Percentiles rank a stretch among this genome's conserved stretches.
Evolutionary conservation across 23 tunicate genomes (phyloP).

Genomic region (Halocynthia roretzi): DNA sequence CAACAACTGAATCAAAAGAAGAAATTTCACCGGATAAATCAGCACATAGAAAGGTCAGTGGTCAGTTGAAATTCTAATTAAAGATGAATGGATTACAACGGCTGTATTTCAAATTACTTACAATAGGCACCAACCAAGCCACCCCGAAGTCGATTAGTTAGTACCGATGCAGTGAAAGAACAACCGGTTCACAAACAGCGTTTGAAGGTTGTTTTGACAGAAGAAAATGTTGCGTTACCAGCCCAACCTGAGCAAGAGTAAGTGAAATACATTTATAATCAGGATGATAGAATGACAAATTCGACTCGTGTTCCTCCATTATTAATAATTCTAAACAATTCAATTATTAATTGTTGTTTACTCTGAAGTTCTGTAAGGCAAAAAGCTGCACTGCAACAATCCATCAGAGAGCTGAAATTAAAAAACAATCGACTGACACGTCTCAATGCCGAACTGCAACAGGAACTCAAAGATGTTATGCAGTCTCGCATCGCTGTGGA

Average conservation of each 20-base stretch:
- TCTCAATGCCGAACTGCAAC: constrained; percentile 80
- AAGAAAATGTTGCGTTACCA: constrained; percentile 5
- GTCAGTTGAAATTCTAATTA: neutral
- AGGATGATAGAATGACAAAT: too few species aligned
- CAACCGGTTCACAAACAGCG: neutral
- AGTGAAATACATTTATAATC: neutral
- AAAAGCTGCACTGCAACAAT: constrained; percentile 37
- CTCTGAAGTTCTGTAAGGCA: constrained; percentile 33
- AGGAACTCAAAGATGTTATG: constrained; percentile 77
- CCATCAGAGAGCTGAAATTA: constrained; percentile 56
- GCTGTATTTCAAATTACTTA: neutral
- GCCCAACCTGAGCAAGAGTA: constrained; percentile 5
- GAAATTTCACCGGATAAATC: constrained; percentile 10
- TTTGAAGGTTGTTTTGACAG: neutral
- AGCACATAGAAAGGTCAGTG: neutral
- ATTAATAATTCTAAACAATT: too few species aligned
- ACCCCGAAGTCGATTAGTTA: constrained; percentile 51
- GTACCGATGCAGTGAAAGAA: constrained; percentile 36
- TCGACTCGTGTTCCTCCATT: too few species aligned
- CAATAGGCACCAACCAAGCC: constrained; percentile 73
- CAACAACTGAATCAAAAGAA: neutral
- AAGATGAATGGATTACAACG: neutral
- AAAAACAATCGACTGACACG: constrained; percentile 56
- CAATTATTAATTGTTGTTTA: neutral
- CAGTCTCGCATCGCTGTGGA: constrained; percentile 76